Percentiles rank a stretch among this genome's conserved stretches.
These are phyloP conservation scores for Peromyscus melanophrys DNA, from an alignment of 2,797 vertebrate species.

Conservation along the genomic window DNA sequence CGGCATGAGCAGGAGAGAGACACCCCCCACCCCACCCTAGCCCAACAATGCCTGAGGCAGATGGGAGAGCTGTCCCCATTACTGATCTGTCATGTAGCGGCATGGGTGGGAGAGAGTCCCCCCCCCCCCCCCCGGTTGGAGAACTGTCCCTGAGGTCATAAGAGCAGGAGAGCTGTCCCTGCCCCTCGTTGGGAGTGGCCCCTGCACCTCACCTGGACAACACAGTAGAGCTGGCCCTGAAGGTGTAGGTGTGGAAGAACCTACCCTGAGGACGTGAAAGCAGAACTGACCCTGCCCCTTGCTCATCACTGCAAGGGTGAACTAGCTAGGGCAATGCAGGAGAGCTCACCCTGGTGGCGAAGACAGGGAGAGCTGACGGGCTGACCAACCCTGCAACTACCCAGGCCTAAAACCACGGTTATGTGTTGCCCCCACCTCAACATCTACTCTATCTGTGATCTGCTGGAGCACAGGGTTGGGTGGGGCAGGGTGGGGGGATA, in stretches of 20 bases:
- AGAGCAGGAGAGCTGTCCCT: no score
- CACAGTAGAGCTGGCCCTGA: not conserved
- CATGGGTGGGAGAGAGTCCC: not conserved
- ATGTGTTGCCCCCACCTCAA: not conserved
- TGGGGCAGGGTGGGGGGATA: no score
- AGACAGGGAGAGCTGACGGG: not conserved
- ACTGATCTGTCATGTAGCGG: not conserved
- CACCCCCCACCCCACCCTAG: not conserved
- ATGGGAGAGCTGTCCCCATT: no score
- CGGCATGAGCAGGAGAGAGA: not conserved
- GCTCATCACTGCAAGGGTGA: not conserved
- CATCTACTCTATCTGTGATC: not conserved
- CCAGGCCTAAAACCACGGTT: not conserved
- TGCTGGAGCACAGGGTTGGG: not conserved
- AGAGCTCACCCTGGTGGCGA: not conserved
- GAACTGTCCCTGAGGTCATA: not conserved
- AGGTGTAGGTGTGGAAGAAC: not conserved
- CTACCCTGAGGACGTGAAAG: not conserved
- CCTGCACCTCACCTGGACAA: not conserved
- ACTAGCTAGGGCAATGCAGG: not conserved
- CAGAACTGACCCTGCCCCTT: not conserved
- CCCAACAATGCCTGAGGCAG: not conserved
- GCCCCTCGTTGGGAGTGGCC: no score
- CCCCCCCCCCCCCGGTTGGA: no score
- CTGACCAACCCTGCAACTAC: not conserved